Evolutionary conservation across 2,113 vertebrate species (phyloP), one percentile per base, ranked within the genome.

Genomic region (Lophochroa leadbeateri): DNA sequence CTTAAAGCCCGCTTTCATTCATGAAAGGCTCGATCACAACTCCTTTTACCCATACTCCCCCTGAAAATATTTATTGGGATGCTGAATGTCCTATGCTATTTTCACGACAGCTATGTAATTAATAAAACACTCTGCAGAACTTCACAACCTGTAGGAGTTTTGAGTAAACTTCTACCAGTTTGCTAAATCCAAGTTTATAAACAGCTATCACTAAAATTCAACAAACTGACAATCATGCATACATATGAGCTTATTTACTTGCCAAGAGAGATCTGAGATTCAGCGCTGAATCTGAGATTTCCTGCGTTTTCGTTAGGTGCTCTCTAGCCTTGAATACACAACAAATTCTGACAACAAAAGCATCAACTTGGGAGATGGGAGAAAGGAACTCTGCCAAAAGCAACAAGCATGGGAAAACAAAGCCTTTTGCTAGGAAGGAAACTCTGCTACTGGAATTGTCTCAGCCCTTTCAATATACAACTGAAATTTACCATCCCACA

Each of bases 331-430:
- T 24, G 68, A 70, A 46, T 2, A 63, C 83, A 71, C 35, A 31
- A 50, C 10, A 23, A 35, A 60, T 75, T 50, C 3, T 78, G 72
- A 67, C 76, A 86, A 76, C 47, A 55, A 39, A 76, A 83, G 55
- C 86, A 84, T 72, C 63, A 37, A 4, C 20, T 60, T 1, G 33
- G 64, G 70, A 52, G 76, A 65, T 27, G 52, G 46, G 37, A 84
- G 43, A 69, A 63, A 46, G 69, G 81, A 91, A 46, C 81, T 86
- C 49, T 43, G 86, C 91, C 96, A 95, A 93, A 89, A 88, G 92
- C 76, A 96, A 69, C 79, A 81, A 68, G 64, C 35, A 35, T 3
- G 50, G 65, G 81, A 87, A 89, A 89, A 60, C 4, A 3, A 57
- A 61, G 37, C 50, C 53, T 82, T 68, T 5, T 55, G 43, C 67